phyloP scores from a whole-genome alignment of 2,888 invertebrate species.

The Scaptomyza cyrtandrae region DNA sequence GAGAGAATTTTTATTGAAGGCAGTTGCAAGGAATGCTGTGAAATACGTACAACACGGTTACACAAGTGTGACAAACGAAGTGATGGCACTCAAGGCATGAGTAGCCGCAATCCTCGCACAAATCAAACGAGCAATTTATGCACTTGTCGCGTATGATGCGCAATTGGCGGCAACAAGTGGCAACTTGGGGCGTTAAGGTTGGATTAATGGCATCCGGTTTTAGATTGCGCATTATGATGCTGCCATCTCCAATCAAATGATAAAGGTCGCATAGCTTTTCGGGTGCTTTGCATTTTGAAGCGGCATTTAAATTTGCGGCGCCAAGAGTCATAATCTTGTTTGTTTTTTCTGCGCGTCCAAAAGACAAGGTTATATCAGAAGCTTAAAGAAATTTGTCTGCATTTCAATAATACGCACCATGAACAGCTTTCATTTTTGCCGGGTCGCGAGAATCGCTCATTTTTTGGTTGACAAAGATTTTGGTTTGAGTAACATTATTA shows the following conservation, averaged over 20 bases:
- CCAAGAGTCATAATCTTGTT: constrained; percentile 68
- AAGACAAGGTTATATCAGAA: background rate
- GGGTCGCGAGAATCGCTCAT: constrained; percentile 58
- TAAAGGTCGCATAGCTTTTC: constrained; percentile 56
- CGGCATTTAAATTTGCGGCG: constrained; percentile 40
- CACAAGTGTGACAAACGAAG: constrained; percentile 76
- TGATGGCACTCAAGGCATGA: constrained; percentile 73
- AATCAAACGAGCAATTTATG: constrained; percentile 64
- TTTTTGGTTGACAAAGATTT: constrained; percentile 72
- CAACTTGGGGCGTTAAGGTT: constrained; percentile 35
- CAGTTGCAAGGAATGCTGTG: background rate
- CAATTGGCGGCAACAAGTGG: constrained; percentile 65
- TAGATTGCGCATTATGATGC: constrained; percentile 61
- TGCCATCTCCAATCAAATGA: constrained; percentile 69
- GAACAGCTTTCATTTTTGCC: constrained; percentile 73
- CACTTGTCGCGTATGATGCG: constrained; percentile 67
- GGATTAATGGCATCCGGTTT: constrained; percentile 56
- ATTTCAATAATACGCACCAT: constrained; percentile 58
- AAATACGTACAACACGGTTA: constrained; percentile 74
- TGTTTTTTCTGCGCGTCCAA: constrained; percentile 65
- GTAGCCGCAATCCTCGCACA: constrained; percentile 80
- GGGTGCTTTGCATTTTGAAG: background rate
- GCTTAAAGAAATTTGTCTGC: background rate
- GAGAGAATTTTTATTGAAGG: background rate
- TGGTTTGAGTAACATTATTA: constrained; percentile 63